Conservation (phyloP, 2,888 invertebrate genomes). For the Dioctria rufipes region DNA sequence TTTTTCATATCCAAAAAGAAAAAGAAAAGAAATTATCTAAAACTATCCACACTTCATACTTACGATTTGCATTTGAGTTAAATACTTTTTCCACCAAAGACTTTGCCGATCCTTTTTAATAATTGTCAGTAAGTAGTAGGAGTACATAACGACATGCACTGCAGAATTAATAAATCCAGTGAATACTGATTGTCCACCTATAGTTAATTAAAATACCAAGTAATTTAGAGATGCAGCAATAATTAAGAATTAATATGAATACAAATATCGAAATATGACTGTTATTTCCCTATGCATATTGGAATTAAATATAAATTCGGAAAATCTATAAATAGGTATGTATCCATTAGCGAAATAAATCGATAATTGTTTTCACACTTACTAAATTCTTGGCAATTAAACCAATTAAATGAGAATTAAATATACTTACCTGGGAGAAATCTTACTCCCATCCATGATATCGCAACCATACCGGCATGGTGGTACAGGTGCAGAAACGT, state of each 20-base stretch:
- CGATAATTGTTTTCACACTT: too few relatives aligned
- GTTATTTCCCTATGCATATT: too few relatives aligned
- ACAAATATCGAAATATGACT: too few relatives aligned
- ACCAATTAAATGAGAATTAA: too few relatives aligned
- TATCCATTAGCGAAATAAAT: not conserved
- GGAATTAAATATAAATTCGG: too few relatives aligned
- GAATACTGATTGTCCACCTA: conserved; percentile 76
- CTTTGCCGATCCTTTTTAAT: conserved; percentile 78
- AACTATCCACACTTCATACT: not conserved
- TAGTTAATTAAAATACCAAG: too few relatives aligned
- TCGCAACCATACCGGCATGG: conserved; percentile 81
- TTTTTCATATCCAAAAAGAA: not conserved
- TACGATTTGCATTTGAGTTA: conserved; percentile 82
- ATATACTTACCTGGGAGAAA: conserved; percentile 70
- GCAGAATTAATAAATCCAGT: conserved; percentile 80
- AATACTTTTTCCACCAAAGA: conserved; percentile 85
- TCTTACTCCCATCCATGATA: conserved; percentile 76
- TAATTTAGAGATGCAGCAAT: too few relatives aligned
- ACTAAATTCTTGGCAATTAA: too few relatives aligned
- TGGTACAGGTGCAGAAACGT: conserved; percentile 86
- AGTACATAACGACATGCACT: conserved; percentile 86
- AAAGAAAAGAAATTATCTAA: not conserved
- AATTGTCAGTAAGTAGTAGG: conserved; percentile 82
- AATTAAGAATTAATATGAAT: too few relatives aligned
- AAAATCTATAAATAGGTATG: too few relatives aligned